Evolutionary conservation across 2,113 vertebrate genomes (phyloP).

Genomic region (Condylura cristata): DNA sequence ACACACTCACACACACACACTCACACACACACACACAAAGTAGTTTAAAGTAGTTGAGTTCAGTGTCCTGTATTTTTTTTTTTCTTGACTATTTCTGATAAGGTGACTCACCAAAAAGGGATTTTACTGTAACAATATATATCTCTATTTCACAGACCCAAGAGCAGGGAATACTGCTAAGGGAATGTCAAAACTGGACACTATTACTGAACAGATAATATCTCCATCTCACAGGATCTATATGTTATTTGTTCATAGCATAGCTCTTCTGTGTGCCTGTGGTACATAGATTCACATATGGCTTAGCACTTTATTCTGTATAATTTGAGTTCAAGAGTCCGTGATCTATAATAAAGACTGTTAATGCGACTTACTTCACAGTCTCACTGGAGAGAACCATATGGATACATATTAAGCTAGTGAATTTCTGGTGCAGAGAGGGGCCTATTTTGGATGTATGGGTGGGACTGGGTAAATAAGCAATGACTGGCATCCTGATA

Average conservation of each 20-base stretch:
- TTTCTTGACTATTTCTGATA: not conserved
- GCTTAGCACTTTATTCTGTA: not conserved
- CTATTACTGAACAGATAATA: not conserved
- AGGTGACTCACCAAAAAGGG: not conserved
- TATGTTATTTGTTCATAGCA: not conserved
- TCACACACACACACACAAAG: too few species aligned
- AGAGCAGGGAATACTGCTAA: not conserved
- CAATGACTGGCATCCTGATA: not conserved
- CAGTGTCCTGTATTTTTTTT: not conserved
- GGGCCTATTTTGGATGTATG: not conserved
- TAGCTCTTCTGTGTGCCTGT: not conserved
- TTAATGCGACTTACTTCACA: not conserved
- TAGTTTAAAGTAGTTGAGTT: not conserved
- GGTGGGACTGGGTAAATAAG: not conserved
- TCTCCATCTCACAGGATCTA: not conserved
- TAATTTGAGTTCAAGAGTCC: not conserved
- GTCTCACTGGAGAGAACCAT: not conserved
- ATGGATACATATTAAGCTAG: not conserved
- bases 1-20: too few species aligned
- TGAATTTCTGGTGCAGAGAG: not conserved
- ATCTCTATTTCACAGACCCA: not conserved
- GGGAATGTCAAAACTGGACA: not conserved
- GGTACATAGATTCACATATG: rapidly evolving
- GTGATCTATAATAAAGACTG: not conserved
- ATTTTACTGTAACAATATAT: not conserved